Evolutionary conservation across 1,140 invertebrate genomes (phyloP).

Genomic region (Brachionus rubens): DNA sequence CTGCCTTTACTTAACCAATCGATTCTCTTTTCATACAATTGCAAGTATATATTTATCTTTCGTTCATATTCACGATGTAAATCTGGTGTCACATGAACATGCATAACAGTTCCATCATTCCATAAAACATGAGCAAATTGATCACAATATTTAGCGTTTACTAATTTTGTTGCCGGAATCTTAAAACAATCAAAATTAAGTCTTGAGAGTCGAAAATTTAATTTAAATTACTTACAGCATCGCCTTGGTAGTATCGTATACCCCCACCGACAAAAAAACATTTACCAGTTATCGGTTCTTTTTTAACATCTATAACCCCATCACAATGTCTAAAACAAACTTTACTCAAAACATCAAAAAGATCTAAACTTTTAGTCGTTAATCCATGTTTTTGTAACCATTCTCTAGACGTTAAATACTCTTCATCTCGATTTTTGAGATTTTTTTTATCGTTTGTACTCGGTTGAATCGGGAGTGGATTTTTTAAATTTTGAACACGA

Average conservation of each 20-base stretch:
- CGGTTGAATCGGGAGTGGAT: neutral
- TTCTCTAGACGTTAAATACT: conserved; percentile 57
- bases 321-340: conserved; percentile 59
- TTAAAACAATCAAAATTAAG: conserved; percentile 24
- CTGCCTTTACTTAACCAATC: conserved; percentile 60
- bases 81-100: conserved; percentile 55
- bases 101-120: conserved; percentile 58
- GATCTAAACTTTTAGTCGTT: conserved; percentile 52
- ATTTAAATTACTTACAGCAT: conserved; percentile 11
- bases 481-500: conserved; percentile 50
- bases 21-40: conserved; percentile 35
- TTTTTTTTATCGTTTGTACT: neutral
- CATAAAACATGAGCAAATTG: conserved; percentile 58
- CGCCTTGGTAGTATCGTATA: neutral
- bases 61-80: conserved; percentile 53
- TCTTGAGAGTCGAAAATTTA: neutral
- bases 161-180: conserved; percentile 47
- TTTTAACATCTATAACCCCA: conserved; percentile 54
- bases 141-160: conserved; percentile 60
- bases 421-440: conserved; percentile 50
- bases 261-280: neutral
- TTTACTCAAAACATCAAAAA: conserved; percentile 56
- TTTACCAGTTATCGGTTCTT: conserved; percentile 48
- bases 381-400: conserved; percentile 58
- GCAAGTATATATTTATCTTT: conserved; percentile 51